These are phyloP conservation scores for Dryadula phaetusa DNA, from an alignment of 2,888 invertebrate genomes.

Conservation along the genomic window DNA sequence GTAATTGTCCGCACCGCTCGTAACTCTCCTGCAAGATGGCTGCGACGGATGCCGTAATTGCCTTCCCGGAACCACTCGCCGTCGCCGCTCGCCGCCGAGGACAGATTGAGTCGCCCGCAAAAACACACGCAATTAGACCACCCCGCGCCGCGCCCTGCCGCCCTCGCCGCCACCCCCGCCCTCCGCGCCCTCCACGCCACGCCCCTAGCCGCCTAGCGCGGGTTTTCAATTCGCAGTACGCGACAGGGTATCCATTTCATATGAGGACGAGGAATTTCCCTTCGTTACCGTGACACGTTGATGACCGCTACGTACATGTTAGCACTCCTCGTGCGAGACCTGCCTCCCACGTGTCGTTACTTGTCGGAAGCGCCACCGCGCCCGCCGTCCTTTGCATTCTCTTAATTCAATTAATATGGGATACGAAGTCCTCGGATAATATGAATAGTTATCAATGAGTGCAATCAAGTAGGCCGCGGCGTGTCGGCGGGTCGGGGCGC, in stretches of 20 bases:
- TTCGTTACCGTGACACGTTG: slow-evolving; percentile 34
- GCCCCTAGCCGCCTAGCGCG: slow-evolving; percentile 28
- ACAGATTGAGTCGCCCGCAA: slow-evolving; percentile 61
- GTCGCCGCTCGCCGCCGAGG: slow-evolving; percentile 51
- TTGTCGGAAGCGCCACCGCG: not conserved
- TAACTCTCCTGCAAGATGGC: slow-evolving; percentile 73
- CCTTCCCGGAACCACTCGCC: slow-evolving; percentile 71
- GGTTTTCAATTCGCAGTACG: slow-evolving; percentile 26
- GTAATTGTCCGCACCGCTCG: slow-evolving; percentile 61
- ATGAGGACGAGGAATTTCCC: slow-evolving; percentile 38
- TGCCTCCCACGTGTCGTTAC: not conserved
- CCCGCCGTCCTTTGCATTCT: not conserved
- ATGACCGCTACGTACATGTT: slow-evolving; percentile 12
- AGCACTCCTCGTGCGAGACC: not conserved
- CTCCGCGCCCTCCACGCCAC: slow-evolving; percentile 19
- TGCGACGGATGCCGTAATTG: slow-evolving; percentile 79
- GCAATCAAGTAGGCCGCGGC: not conserved
- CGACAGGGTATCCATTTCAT: slow-evolving; percentile 43
- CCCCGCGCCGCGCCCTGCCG: slow-evolving; percentile 25
- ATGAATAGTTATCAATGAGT: slow-evolving; percentile 8
- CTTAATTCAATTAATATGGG: slow-evolving; percentile 7
- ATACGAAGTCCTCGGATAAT: not conserved
- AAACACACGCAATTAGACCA: slow-evolving; percentile 47
- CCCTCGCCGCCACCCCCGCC: slow-evolving; percentile 22
- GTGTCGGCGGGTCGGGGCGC: not conserved